These are phyloP conservation scores for Isoperla grammatica DNA, from an alignment of 2,888 invertebrate species.

Conservation along the genomic window DNA sequence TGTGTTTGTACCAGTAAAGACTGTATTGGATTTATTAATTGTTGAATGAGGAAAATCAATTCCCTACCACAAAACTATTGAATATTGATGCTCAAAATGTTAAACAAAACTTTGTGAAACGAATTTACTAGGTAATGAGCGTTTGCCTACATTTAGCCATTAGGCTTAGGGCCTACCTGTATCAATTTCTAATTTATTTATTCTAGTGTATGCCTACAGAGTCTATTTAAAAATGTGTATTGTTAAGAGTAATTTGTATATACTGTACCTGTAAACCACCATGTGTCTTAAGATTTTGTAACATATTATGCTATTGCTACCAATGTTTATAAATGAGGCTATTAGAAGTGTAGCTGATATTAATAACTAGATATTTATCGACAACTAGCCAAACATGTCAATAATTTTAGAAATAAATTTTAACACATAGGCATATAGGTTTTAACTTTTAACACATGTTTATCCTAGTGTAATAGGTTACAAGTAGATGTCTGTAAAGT, in stretches of 20 bases:
- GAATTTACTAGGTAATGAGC: too few species aligned
- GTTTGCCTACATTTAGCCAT: not conserved
- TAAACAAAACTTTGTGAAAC: not conserved
- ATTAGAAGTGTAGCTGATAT: too few species aligned
- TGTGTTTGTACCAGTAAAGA: slow-evolving; percentile 43
- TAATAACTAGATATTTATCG: too few species aligned
- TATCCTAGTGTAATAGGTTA: too few species aligned
- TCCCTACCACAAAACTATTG: slow-evolving; percentile 30
- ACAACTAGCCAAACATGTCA: too few species aligned
- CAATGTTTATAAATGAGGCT: not conserved
- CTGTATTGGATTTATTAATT: slow-evolving; percentile 53
- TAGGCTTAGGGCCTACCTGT: not conserved
- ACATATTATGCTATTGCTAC: not conserved
- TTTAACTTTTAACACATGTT: too few species aligned
- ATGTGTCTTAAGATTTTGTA: slow-evolving; percentile 7
- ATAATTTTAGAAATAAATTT: too few species aligned
- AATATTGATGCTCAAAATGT: slow-evolving; percentile 6
- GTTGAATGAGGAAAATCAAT: slow-evolving; percentile 49
- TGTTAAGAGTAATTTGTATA: not conserved
- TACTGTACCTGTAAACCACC: not conserved
- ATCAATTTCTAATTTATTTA: slow-evolving; percentile 12
- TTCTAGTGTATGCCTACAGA: slow-evolving; percentile 14
- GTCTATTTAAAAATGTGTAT: not conserved
- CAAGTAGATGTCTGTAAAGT: too few species aligned
- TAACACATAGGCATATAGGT: too few species aligned